Percentiles rank a stretch among this genome's conserved stretches.
phyloP scores from a whole-genome alignment of 2,888 invertebrate genomes.

The Chymomyza fuscimana region DNA sequence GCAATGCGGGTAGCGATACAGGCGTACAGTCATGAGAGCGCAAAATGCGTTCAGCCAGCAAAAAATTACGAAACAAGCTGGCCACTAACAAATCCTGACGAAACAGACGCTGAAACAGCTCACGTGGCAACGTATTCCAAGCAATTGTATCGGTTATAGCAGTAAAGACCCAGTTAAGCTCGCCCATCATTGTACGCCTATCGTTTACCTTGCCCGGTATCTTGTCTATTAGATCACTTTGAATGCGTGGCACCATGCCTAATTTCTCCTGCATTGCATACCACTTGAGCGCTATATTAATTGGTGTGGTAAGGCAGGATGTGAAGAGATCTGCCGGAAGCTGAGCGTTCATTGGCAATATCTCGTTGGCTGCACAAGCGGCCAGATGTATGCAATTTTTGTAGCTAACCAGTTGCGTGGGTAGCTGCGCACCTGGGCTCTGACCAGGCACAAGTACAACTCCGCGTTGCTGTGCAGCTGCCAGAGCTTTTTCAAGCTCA shows the following conservation, averaged over 20 bases:
- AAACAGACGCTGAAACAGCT: slow-evolving; percentile 97
- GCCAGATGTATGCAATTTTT: slow-evolving; percentile 97
- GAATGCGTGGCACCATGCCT: slow-evolving; percentile 89
- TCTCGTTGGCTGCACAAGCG: slow-evolving; percentile 95
- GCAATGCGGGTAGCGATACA: slow-evolving; percentile 94
- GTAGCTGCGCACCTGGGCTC: slow-evolving; percentile 62
- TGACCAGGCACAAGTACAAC: slow-evolving; percentile 19
- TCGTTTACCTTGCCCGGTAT: slow-evolving; percentile 97
- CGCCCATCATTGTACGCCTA: slow-evolving; percentile 97
- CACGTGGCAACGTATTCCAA: slow-evolving; percentile 97
- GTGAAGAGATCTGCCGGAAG: slow-evolving; percentile 99
- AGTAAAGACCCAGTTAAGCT: slow-evolving; percentile 99
- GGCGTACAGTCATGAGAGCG: slow-evolving; percentile 98
- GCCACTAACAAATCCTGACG: slow-evolving; percentile 99
- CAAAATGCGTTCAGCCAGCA: slow-evolving; percentile 97
- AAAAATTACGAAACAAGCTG: slow-evolving; percentile 96
- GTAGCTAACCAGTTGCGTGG: slow-evolving; percentile 82
- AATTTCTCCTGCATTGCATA: slow-evolving; percentile 91
- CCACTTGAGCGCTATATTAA: slow-evolving; percentile 97
- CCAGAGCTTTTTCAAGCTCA: slow-evolving; percentile 83
- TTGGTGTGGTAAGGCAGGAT: slow-evolving; percentile 98
- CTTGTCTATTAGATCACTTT: slow-evolving; percentile 94
- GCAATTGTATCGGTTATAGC: slow-evolving; percentile 99
- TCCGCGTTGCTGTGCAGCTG: slow-evolving; percentile 69
- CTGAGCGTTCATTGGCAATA: slow-evolving; percentile 97